Evolutionary conservation across 2,113 vertebrate genomes (phyloP), one percentile per base, ranked within the genome.

Genomic region (Dipodomys stephensi): DNA sequence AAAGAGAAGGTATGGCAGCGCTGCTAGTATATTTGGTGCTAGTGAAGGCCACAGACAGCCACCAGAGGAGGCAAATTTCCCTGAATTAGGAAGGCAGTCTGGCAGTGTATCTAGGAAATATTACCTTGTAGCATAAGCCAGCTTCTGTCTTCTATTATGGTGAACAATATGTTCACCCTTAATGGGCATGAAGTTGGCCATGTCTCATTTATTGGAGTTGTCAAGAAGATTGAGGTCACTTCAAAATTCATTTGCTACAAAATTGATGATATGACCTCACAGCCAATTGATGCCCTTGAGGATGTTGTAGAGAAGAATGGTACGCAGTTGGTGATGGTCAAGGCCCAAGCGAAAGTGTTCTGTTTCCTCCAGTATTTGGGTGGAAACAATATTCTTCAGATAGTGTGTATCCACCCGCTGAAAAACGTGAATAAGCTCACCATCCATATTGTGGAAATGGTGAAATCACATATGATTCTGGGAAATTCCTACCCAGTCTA

Each of bases 381-480:
- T 0, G 74, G 30, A 67, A 18, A 9, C 22, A 78, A 44, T 44
- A 22, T 5, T 22, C 62, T 92, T 20, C 60, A 92, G 1, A 30
- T 82, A 1, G 25, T 93, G 82, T 93, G 98, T 32, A 98, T 99
- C 39, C 92, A 96, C 39, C 97, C 98, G n/a, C 94, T 99, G 84
- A 98, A 99, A 96, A 98, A 99, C 10, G 99, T 99, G 98, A 99
- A 99, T 25, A 98, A 99, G 95, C 98, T 99, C 32, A 99, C 98
- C 7, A 97, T 98, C 0, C 99, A 99, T 64, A 98, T 99, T 84
- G 93, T 99, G 53, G 99, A 99, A 94, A 98, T 98, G 2, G 98
- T 99, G 77, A 98, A 98, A 0, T 97, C 98, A 0, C 99, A 99
- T 53, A 98, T 99, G 98, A 92, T 94, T 16, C 98, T 99, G 35